Base-by-base conservation (phyloP, 2,888 invertebrate species). In the Synanthedon vespiformis region DNA sequence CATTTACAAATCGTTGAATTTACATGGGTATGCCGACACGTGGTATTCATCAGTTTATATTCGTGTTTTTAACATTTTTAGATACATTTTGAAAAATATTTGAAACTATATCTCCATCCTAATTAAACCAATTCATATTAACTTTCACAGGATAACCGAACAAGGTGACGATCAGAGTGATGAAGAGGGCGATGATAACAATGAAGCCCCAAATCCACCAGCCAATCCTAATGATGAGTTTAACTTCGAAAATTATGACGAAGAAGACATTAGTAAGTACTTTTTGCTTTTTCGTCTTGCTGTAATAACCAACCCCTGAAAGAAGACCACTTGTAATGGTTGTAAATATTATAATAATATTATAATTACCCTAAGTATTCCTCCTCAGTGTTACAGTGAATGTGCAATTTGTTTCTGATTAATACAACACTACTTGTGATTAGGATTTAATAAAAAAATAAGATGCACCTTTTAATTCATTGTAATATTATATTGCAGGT, bases 231-330 rank as follows among this genome's bases (percentile, higher is more conserved):
- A 88, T 57, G 93, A 94, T 75, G 93, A 94, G 72, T 94, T 91
- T 68, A 86, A 92, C 63, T 92, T 94, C 65, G 90, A 91, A 53
- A 89, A 92, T 54, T 94, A 96, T 74, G 94, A 94, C 63, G 89
- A 92, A 52, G 94, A 93, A 74, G 91, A 90, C 53, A 63, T 68
- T 74, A 84, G 89, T 89, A 73, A 58, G 70, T 59, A 48, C 48
- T 53, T 40, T 1, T 34, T 34, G 34, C 34, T 34, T 34, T 34
- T 34, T 34, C 22, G 4, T 22, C 4, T 22, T 1, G 4, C 22
- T 0, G 27, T 34, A 6, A 34, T 34, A 34, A 34, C 27, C 27
- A 8, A 22, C 22, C 8, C 3, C 27, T 34, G 27, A 34, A 8
- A 8, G 27, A 34, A 34, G 27, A 27, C 27, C 27, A 27, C 27